A percentile compares a stretch with the other conserved stretches of the same genome.
Evolutionary conservation across 2,797 vertebrate genomes (phyloP).

Genomic region (Falco naumanni): DNA sequence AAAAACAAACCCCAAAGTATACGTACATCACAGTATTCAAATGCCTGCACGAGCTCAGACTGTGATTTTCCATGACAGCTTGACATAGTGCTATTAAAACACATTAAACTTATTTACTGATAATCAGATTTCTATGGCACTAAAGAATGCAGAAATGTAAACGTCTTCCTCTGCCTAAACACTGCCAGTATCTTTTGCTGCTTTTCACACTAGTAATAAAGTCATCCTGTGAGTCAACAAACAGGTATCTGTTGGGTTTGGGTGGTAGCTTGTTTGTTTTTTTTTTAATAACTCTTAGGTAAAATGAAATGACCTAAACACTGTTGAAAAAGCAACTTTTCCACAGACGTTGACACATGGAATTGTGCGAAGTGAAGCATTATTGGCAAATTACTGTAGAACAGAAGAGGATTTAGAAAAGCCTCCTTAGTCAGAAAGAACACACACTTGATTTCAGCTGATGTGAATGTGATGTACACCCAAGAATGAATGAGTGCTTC

Average conservation of each 20-base stretch:
- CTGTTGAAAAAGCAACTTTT: neutral
- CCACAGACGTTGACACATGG: neutral
- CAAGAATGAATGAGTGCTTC: neutral
- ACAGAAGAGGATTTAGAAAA: neutral
- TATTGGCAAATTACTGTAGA: neutral
- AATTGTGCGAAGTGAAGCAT: neutral
- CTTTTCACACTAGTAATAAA: neutral
- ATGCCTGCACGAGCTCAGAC: neutral
- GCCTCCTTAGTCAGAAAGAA: neutral
- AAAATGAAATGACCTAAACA: neutral
- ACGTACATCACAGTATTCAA: neutral
- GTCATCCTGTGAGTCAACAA: neutral
- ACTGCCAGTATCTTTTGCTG: neutral
- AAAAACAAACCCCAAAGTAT: neutral
- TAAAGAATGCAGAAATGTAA: conserved; percentile 9
- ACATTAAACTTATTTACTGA: neutral
- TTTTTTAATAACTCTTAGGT: neutral
- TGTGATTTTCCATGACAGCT: conserved; percentile 28
- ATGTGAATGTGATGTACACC: neutral
- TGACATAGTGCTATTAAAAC: conserved; percentile 23
- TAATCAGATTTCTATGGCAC: conserved; percentile 24
- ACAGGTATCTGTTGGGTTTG: neutral
- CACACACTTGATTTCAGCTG: neutral
- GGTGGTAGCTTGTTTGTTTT: neutral
- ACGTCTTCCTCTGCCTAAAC: neutral